Evolutionary conservation across 1,140 invertebrate species (phyloP).

Genomic region (Apolygus lucorum): DNA sequence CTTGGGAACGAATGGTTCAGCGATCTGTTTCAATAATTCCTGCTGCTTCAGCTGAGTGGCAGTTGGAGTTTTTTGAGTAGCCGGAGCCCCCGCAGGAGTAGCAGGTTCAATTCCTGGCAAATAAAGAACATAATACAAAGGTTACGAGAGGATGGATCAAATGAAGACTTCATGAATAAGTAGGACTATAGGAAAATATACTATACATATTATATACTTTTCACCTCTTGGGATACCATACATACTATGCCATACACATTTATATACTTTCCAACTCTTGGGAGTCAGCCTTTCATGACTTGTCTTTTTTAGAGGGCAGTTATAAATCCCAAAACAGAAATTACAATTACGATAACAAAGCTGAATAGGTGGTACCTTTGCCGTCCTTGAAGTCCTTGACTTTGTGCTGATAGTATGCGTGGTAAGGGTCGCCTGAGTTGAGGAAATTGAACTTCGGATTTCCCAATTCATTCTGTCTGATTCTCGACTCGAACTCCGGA

Average conservation of each 20-base stretch:
- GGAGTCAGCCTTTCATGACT: no score
- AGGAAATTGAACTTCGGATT: conserved; percentile 98
- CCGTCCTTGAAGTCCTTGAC: conserved; percentile 93
- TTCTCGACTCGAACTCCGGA: conserved; percentile 94
- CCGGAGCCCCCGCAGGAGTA: conserved; percentile 26
- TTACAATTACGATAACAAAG: conserved; percentile 15
- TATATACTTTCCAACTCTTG: no score
- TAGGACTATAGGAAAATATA: no score
- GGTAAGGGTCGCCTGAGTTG: conserved; percentile 93
- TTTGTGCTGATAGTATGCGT: conserved; percentile 98
- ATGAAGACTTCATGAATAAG: no score
- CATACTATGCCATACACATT: no score
- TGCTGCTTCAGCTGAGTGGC: conserved; percentile 74
- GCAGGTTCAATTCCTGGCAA: conserved; percentile 33
- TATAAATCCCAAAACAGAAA: neutral
- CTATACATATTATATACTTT: no score
- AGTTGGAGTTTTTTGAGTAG: conserved; percentile 35
- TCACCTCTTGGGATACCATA: no score
- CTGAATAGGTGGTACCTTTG: conserved; percentile 51
- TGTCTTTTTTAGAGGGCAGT: neutral
- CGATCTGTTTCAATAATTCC: conserved; percentile 77
- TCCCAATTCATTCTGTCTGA: conserved; percentile 91
- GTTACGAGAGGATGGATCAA: no score
- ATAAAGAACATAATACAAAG: no score
- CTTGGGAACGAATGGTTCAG: conserved; percentile 79